These are phyloP conservation scores for Tenthredo amoena DNA, from an alignment of 2,888 invertebrate genomes.

Conservation along the genomic window DNA sequence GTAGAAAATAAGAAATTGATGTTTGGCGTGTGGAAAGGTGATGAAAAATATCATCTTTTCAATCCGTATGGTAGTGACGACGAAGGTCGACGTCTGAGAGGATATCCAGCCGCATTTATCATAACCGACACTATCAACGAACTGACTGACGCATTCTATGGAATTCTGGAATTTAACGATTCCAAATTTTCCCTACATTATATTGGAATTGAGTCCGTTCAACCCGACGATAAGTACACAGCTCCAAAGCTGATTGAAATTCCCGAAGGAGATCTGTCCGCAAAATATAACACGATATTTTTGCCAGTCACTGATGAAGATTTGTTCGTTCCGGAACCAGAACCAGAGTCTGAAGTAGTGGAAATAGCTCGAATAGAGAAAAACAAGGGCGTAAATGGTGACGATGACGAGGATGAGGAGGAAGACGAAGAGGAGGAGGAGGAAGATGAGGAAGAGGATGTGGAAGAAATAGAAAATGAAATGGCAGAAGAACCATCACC, in stretches of 20 bases:
- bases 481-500: constrained; percentile 49
- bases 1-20: constrained; percentile 70
- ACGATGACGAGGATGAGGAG: constrained; percentile 51
- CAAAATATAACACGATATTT: constrained; percentile 67
- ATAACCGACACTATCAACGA: constrained; percentile 68
- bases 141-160: constrained; percentile 67
- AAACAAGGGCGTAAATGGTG: constrained; percentile 36
- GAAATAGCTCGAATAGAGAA: not conserved
- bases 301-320: constrained; percentile 72
- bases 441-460: constrained; percentile 51
- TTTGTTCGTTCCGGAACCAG: constrained; percentile 57
- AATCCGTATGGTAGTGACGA: constrained; percentile 73
- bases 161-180: constrained; percentile 70
- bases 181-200: constrained; percentile 67
- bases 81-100: constrained; percentile 69
- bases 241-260: constrained; percentile 55
- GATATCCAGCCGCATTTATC: constrained; percentile 65
- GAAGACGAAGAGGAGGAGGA: constrained; percentile 42
- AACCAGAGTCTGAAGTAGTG: constrained; percentile 28
- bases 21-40: constrained; percentile 70
- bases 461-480: constrained; percentile 47
- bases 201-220: constrained; percentile 64
- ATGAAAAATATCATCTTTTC: constrained; percentile 66
- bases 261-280: constrained; percentile 57
- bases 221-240: constrained; percentile 64